Conservation (phyloP, 2,888 invertebrate genomes). For the Ennomos erosarius region DNA sequence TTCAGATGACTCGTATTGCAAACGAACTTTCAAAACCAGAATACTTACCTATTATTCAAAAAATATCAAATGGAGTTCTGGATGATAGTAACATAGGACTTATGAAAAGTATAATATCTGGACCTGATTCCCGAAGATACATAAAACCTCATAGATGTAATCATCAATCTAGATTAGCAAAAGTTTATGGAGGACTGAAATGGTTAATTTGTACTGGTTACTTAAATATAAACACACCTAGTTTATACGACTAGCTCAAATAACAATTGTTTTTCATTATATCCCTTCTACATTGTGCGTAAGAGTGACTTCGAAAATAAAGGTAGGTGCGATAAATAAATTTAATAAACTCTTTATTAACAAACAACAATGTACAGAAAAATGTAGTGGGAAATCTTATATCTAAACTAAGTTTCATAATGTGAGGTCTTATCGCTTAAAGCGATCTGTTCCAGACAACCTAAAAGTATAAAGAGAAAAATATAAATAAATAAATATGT, state of each 20-base stretch:
- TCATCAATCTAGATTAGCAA: conserved; percentile 69
- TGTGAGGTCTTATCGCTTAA: too few relatives aligned
- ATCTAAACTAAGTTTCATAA: too few relatives aligned
- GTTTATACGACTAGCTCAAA: conserved; percentile 66
- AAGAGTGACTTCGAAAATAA: too few relatives aligned
- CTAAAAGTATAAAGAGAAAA: too few relatives aligned
- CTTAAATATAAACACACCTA: conserved; percentile 73
- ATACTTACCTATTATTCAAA: conserved; percentile 67
- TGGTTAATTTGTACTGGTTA: conserved; percentile 80
- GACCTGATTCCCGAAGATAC: conserved; percentile 72
- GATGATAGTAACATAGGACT: conserved; percentile 57
- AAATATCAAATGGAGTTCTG: conserved; percentile 66
- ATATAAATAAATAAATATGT: too few relatives aligned
- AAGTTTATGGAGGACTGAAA: conserved; percentile 70
- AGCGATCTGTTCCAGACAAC: too few relatives aligned
- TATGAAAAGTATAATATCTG: conserved; percentile 65
- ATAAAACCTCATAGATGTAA: conserved; percentile 80
- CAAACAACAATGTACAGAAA: too few relatives aligned
- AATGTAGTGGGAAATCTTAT: too few relatives aligned
- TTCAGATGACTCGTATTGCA: conserved; percentile 73
- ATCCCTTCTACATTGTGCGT: too few relatives aligned
- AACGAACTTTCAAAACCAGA: conserved; percentile 73
- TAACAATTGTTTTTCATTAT: too few relatives aligned
- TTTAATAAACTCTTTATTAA: too few relatives aligned
- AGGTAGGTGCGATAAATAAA: too few relatives aligned